Evolutionary conservation across 2,113 vertebrate species (phyloP).

Genomic region (Aramus guarauna): DNA sequence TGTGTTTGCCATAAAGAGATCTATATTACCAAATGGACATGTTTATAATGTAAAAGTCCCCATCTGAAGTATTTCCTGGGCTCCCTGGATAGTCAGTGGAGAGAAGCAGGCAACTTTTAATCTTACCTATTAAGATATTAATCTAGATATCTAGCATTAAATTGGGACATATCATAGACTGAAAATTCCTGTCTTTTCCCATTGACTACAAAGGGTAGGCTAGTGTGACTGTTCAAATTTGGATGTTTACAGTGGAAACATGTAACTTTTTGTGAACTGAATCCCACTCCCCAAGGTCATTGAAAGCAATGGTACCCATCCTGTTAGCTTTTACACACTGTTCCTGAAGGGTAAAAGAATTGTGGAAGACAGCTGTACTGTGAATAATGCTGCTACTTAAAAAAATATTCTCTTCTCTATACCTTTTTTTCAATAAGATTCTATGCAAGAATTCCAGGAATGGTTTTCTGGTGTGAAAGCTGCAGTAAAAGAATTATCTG

Average conservation of each 20-base stretch:
- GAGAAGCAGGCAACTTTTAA: not conserved
- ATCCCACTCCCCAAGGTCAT: not conserved
- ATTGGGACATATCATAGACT: not conserved
- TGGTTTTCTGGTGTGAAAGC: constrained; percentile 82
- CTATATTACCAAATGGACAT: not conserved
- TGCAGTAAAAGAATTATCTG: constrained; percentile 79
- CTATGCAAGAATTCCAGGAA: constrained; percentile 85
- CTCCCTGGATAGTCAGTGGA: not conserved
- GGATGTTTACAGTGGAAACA: not conserved
- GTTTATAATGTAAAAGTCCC: not conserved
- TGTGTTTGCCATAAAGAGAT: not conserved
- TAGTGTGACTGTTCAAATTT: not conserved
- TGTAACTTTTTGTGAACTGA: not conserved
- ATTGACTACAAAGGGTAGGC: not conserved
- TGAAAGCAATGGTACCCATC: not conserved
- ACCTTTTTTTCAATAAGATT: constrained; percentile 73
- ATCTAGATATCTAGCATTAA: not conserved
- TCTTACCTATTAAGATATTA: not conserved
- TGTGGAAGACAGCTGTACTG: not conserved
- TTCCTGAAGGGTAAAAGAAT: not conserved
- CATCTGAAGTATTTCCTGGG: not conserved
- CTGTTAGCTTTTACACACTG: not conserved
- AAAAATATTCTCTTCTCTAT: not conserved
- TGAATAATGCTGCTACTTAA: not conserved
- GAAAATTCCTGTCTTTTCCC: not conserved